phyloP scores from a whole-genome alignment of 2,113 vertebrate species.

The Epinephelus moara region DNA sequence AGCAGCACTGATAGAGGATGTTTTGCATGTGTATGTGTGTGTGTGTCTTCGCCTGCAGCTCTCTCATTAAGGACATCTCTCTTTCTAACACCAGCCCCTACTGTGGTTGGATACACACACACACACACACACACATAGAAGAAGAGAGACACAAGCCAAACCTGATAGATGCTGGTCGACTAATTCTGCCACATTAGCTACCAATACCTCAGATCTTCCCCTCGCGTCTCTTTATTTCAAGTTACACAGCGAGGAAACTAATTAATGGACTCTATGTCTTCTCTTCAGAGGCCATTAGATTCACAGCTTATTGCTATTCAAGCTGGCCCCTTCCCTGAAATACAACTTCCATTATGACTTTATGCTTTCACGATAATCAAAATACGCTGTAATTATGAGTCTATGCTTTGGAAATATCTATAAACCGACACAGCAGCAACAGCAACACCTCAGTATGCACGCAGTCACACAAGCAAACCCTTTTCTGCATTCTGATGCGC shows the following conservation, averaged over 20 bases:
- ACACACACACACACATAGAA: not conserved
- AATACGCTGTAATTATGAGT: slow-evolving; percentile 59
- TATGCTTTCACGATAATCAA: slow-evolving; percentile 53
- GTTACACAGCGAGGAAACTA: slow-evolving; percentile 53
- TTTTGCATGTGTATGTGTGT: slow-evolving; percentile 40
- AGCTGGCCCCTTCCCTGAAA: slow-evolving; percentile 39
- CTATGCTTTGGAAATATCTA: slow-evolving; percentile 44
- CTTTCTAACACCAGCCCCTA: slow-evolving; percentile 29
- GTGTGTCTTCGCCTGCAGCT: slow-evolving; percentile 32
- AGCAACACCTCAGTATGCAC: slow-evolving; percentile 39
- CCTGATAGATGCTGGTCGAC: slow-evolving; percentile 39
- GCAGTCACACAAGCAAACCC: not conserved
- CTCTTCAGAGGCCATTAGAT: slow-evolving; percentile 64
- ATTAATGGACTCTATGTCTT: slow-evolving; percentile 65
- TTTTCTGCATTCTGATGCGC: slow-evolving; percentile 46
- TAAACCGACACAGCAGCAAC: slow-evolving; percentile 11
- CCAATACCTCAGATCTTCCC: slow-evolving; percentile 47
- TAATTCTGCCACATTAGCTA: slow-evolving; percentile 55
- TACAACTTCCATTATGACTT: slow-evolving; percentile 62
- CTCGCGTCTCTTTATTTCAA: slow-evolving; percentile 55
- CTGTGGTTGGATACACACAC: slow-evolving; percentile 4
- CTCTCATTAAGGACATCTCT: slow-evolving; percentile 58
- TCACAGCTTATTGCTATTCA: slow-evolving; percentile 61
- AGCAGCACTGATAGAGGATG: slow-evolving; percentile 56
- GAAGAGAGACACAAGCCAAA: slow-evolving; percentile 13